phyloP scores from a whole-genome alignment of 1,140 invertebrate genomes.

The Chrysomallon squamiferum region DNA sequence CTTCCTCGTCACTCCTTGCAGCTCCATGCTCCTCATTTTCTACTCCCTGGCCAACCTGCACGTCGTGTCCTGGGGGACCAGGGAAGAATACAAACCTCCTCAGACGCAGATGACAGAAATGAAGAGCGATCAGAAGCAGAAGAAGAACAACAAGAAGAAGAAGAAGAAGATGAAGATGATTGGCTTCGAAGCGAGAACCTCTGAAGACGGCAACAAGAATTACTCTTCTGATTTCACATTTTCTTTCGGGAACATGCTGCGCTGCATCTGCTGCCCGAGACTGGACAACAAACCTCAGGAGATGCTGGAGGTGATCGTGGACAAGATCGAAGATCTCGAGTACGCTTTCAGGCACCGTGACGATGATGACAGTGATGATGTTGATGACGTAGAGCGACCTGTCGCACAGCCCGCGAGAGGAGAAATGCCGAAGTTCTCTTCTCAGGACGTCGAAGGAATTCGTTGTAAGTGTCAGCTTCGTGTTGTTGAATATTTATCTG shows the following conservation, averaged over 20 bases:
- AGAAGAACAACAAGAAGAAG: no score
- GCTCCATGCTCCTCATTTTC: slow-evolving; percentile 91
- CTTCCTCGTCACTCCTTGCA: slow-evolving; percentile 90
- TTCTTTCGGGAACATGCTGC: slow-evolving; percentile 44
- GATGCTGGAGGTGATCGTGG: slow-evolving; percentile 30
- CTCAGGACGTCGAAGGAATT: no score
- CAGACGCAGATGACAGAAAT: no score
- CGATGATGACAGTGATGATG: neutral
- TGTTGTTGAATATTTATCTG: no score
- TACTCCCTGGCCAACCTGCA: slow-evolving; percentile 92
- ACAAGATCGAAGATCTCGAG: slow-evolving; percentile 12
- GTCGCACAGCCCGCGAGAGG: no score
- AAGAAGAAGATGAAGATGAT: no score
- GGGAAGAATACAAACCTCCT: slow-evolving; percentile 63
- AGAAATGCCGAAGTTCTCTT: no score
- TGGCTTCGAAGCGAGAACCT: no score
- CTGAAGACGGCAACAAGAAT: no score
- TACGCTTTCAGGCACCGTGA: neutral
- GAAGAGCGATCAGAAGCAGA: no score
- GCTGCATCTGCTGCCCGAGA: slow-evolving; percentile 43
- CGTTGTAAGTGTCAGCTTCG: no score
- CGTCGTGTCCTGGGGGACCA: slow-evolving; percentile 88
- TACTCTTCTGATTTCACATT: slow-evolving; percentile 29
- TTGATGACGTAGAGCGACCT: no score
- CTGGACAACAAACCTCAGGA: slow-evolving; percentile 16